These are phyloP conservation scores for Ivindomyrus marchei DNA, from an alignment of 2,113 vertebrate species.

Conservation along the genomic window DNA sequence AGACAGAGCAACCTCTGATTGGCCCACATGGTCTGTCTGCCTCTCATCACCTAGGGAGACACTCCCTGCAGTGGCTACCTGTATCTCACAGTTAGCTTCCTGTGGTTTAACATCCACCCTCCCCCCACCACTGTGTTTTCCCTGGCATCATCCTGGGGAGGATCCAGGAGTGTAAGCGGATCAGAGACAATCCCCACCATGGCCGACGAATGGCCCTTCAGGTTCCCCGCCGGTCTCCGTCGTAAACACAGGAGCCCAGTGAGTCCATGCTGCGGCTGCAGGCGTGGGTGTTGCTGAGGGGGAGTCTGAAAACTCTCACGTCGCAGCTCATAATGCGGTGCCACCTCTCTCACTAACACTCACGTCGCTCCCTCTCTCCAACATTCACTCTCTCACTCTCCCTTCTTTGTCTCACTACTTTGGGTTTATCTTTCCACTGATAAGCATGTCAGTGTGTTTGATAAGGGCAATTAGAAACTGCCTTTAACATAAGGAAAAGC, in stretches of 20 bases:
- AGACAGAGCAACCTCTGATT: background rate
- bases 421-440: background rate
- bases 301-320: background rate
- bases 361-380: background rate
- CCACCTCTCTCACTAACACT: background rate
- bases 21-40: background rate
- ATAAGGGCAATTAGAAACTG: constrained; percentile 47
- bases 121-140: background rate
- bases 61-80: background rate
- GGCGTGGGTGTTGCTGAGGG: background rate
- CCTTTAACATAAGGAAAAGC: constrained; percentile 41
- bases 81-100: background rate
- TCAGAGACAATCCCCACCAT: background rate
- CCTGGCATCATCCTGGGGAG: background rate
- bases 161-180: background rate
- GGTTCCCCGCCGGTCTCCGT: background rate
- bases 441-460: constrained; percentile 36
- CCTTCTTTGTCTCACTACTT: background rate
- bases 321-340: background rate
- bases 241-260: background rate
- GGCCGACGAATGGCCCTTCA: background rate
- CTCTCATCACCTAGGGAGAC: background rate
- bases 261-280: background rate
- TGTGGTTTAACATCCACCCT: background rate
- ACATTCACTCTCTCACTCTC: background rate